phyloP scores from a whole-genome alignment of 2,113 vertebrate genomes.

The Riparia riparia region DNA sequence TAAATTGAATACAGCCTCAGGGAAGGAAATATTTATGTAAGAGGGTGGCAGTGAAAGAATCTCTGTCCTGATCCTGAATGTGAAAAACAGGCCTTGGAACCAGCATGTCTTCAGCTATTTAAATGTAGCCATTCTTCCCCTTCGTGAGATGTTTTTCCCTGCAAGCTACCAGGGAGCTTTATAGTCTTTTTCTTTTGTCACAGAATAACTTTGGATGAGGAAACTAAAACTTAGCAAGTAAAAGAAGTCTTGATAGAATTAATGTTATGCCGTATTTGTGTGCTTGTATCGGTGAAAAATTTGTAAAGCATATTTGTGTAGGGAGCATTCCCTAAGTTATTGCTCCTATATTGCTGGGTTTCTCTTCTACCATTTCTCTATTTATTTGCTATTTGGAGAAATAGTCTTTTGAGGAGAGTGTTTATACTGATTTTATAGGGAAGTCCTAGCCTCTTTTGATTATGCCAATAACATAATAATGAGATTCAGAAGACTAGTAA shows the following conservation, averaged over 20 bases:
- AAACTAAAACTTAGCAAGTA: background rate
- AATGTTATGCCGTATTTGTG: background rate
- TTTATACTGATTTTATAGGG: background rate
- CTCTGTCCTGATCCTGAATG: background rate
- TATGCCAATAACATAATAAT: background rate
- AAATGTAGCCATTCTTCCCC: background rate
- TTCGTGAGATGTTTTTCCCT: background rate
- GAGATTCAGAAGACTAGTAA: background rate
- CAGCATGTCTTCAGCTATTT: background rate
- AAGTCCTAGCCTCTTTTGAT: background rate
- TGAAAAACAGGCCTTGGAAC: background rate
- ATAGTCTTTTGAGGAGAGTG: background rate
- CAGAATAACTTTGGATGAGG: background rate
- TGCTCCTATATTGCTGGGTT: background rate
- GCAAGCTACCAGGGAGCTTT: background rate
- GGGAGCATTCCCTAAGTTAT: background rate
- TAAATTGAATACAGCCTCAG: conserved; percentile 26
- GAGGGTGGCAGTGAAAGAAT: background rate
- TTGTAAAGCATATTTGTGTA: background rate
- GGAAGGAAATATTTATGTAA: conserved; percentile 46
- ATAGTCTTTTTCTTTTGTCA: background rate
- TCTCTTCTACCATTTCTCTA: background rate
- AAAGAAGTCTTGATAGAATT: background rate
- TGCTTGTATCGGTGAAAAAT: background rate
- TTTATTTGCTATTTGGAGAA: background rate